Conservation (phyloP, 2,113 vertebrate species). For the Mirounga angustirostris region DNA sequence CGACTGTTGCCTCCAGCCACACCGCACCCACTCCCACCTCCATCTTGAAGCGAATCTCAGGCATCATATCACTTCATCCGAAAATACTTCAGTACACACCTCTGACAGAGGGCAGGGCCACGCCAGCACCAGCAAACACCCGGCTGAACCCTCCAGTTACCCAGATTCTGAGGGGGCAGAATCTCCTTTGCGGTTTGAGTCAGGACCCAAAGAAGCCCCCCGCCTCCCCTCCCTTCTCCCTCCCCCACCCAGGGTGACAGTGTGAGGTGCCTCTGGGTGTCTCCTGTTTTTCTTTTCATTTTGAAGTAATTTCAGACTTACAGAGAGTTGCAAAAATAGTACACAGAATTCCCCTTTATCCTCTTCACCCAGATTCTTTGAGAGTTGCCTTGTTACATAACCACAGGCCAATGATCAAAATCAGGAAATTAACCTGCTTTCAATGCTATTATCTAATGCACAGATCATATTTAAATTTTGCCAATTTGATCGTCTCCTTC, state of each 20-base stretch:
- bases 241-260: neutral
- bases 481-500: neutral
- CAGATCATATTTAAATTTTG: neutral
- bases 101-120: neutral
- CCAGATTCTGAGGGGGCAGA: too few species aligned
- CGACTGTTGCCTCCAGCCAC: accelerated
- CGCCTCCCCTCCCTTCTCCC: neutral
- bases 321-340: conserved; percentile 58
- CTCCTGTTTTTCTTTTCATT: neutral
- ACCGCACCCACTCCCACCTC: accelerated
- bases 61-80: accelerated
- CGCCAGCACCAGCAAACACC: neutral
- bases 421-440: neutral
- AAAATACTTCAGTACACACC: neutral
- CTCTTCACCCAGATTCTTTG: conserved; percentile 54
- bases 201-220: neutral
- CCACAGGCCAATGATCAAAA: neutral
- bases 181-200: neutral
- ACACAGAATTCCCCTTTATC: conserved; percentile 67
- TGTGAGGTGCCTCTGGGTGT: neutral
- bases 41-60: neutral
- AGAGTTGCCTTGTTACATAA: conserved; percentile 9
- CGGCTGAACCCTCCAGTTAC: neutral
- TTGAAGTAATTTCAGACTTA: conserved; percentile 65
- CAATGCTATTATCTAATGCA: neutral